Evolutionary conservation across 2,113 vertebrate species (phyloP), one percentile per base, ranked within the genome.

Genomic region (Crypturellus undulatus): DNA sequence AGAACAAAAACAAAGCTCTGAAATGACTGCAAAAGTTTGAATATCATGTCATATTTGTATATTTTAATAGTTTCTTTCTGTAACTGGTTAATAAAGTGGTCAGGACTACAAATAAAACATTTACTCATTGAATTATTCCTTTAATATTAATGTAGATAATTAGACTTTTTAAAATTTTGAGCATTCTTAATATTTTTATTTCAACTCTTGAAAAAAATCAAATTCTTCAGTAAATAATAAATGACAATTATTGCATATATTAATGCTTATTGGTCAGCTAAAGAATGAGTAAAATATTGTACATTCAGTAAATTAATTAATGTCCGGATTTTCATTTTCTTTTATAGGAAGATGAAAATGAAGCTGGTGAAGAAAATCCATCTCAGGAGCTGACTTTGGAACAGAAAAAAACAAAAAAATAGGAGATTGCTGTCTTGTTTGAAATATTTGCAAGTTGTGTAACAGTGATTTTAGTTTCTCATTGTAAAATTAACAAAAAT

Each of bases 261-360:
- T 81, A 80, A 22, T 90, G 47, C 38, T 80, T 86, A 45, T 62
- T 60, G 70, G 45, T 88, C 51, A 84, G 21, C 28, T 47, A 91
- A 77, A 79, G 78, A 81, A 34, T 64, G 12, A 9, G 19, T 32
- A 91, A 36, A 95, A 82, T 28, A 64, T 69, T 77, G 18, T 71
- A 52, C 42, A 60, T 79, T 89, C 69, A 84, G 4, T 89, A 91
- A 75, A 34, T 62, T 73, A 58, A 84, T 96, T 97, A 97, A 97
- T 91, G 54, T 92, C 92, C 69, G 83, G 36, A 56, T 96, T 94
- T 97, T 91, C 86, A 92, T 97, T 98, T 97, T 97, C 85, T 97
- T 98, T 98, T 96, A 79, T 98, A 97, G 97, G 98, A 98, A 95
- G 98, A 98, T 77, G 98, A 98, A 97, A 98, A 97, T 91, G 96